Evolutionary conservation across 2,888 invertebrate species (phyloP).

Genomic region (Drosophila macrospina): DNA sequence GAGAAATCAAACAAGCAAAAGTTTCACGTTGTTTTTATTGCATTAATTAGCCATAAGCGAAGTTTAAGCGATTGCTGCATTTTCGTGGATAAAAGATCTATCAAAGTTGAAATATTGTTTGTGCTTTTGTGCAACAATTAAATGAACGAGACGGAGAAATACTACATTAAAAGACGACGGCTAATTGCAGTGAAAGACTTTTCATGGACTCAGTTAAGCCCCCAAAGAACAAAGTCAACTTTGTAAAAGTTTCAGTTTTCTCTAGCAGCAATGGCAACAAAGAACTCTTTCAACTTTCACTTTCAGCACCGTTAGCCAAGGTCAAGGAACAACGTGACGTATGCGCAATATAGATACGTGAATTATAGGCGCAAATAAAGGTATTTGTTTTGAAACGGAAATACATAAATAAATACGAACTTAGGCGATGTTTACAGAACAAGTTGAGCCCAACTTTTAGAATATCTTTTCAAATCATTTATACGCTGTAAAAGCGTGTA

Average conservation of each 20-base stretch:
- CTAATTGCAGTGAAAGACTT: slow-evolving; percentile 35
- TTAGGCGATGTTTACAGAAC: slow-evolving; percentile 38
- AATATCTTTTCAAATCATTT: background rate
- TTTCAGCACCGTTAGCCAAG: slow-evolving; percentile 50
- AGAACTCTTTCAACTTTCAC: slow-evolving; percentile 40
- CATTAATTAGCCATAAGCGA: slow-evolving; percentile 21
- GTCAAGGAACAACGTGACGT: slow-evolving; percentile 55
- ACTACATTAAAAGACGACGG: slow-evolving; percentile 15
- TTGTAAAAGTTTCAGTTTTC: slow-evolving; percentile 13
- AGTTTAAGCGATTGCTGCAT: slow-evolving; percentile 25
- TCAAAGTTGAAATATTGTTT: slow-evolving; percentile 30
- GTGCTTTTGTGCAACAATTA: slow-evolving; percentile 28
- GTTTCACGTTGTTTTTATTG: slow-evolving; percentile 14
- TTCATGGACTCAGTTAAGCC: background rate
- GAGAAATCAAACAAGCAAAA: slow-evolving; percentile 2
- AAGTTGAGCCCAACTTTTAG: slow-evolving; percentile 3
- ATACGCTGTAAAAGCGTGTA: slow-evolving; percentile 7
- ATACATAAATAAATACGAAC: slow-evolving; percentile 22
- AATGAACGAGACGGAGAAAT: background rate
- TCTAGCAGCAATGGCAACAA: background rate
- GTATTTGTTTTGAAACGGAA: slow-evolving; percentile 28
- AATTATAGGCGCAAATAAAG: slow-evolving; percentile 24
- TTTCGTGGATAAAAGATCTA: slow-evolving; percentile 8
- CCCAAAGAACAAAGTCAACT: background rate
- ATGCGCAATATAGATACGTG: slow-evolving; percentile 31